Base-by-base conservation (phyloP, 2,797 vertebrate genomes). In the Coracias cyanogaster region DNA sequence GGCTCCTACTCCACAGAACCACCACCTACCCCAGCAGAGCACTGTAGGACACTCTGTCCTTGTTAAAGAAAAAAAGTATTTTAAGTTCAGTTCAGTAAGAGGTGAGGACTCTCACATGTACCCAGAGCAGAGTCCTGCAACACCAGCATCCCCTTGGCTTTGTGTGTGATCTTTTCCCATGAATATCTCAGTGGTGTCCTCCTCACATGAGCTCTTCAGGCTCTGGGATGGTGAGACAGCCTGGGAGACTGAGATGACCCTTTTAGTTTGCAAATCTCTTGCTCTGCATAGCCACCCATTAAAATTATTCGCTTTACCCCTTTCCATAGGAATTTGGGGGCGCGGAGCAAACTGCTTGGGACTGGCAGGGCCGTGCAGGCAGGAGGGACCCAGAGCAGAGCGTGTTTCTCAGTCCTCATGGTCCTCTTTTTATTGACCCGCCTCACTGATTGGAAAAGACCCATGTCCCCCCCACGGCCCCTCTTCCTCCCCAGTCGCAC, bases 391-490 rank as follows among this genome's bases (percentile, higher is more conserved):
- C 3, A 2, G 79, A 73, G 67, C 89, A 11, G 78, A 85, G 72
- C 16, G 13, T 73, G 71, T 90, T 84, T 73, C 85, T 84, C 46
- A 48, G 86, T 89, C 84, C 33, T 10, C 90, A 46, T 78, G 12
- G 92, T 43, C 64, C 61, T 69, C 90, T 96, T 95, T 97, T 96
- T 94, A 94, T 92, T 97, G 98, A 82, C 96, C 97, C 86, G 96
- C 96, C 97, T 82, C 96, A 73, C 98, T 97, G 99, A 98, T 99
- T 98, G 98, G 98, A 98, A 98, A 98, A 98, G 98, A 98, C 98
- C 97, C 97, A 93, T 82, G 94, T 98, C 97, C 98, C 95, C 95
- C 92, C 91, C 94, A 51, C n/a, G 12, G 61, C 97, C 97, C 93
- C 83, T 93, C 85, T 89, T 43, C 96, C 96, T 93, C 96, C 96